Percentiles rank a stretch among this genome's conserved stretches.
phyloP scores from a whole-genome alignment of 2,113 vertebrate genomes.

The Osmerus mordax region DNA sequence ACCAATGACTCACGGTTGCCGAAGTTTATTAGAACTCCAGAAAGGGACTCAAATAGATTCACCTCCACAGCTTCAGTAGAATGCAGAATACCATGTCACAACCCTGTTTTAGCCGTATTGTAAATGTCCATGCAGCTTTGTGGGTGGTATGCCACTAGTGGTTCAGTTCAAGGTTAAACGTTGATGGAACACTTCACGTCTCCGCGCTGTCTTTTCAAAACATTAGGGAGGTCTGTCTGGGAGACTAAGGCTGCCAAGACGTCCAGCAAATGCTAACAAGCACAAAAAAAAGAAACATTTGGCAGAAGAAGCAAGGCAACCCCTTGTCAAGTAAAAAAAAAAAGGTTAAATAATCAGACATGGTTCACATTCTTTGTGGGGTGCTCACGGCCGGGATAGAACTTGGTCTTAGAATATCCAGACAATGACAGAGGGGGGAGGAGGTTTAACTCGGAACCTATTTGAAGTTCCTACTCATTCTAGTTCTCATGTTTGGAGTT shows the following conservation, averaged over 20 bases:
- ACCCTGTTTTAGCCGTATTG: not conserved
- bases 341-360: slow-evolving; percentile 57
- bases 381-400: slow-evolving; percentile 54
- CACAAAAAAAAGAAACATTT: slow-evolving; percentile 53
- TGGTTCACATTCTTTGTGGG: slow-evolving; percentile 67
- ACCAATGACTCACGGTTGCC: too few species aligned
- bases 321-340: not conserved
- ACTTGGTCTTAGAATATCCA: slow-evolving; percentile 43
- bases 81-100: too few species aligned
- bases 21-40: too few species aligned
- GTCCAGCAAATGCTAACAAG: slow-evolving; percentile 36
- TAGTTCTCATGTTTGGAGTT: too few species aligned
- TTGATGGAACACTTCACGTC: slow-evolving; percentile 10
- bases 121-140: not conserved
- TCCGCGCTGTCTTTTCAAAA: slow-evolving; percentile 19
- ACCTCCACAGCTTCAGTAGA: too few species aligned
- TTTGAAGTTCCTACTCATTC: slow-evolving; percentile 25
- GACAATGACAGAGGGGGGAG: slow-evolving; percentile 16
- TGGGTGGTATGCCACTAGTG: not conserved
- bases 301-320: slow-evolving; percentile 17
- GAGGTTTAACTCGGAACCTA: not conserved
- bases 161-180: not conserved
- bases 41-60: too few species aligned
- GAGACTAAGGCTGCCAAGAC: slow-evolving; percentile 39
- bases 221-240: slow-evolving; percentile 46